Conservation (phyloP, 2,113 vertebrate species). For the Clinocottus analis region DNA sequence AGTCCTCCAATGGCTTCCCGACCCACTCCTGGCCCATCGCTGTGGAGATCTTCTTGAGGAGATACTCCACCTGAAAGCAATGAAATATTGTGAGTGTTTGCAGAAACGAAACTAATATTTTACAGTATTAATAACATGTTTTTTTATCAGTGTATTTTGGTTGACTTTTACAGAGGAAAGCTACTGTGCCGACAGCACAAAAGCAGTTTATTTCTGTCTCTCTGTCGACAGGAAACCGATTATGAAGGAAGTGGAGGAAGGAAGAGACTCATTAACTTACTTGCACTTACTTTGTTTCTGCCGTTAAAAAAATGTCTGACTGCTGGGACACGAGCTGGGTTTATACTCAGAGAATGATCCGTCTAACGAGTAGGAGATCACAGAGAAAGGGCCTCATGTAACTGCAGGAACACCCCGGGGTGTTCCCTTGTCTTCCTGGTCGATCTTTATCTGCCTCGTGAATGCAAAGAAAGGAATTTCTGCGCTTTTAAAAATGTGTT, state of each 20-base stretch:
- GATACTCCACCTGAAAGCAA: constrained; percentile 80
- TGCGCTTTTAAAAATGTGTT: background rate
- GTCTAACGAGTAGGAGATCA: background rate
- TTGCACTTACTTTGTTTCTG: constrained; percentile 45
- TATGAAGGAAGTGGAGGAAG: constrained; percentile 70
- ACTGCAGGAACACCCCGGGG: background rate
- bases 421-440: background rate
- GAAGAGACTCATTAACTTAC: constrained; percentile 72
- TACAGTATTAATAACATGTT: background rate
- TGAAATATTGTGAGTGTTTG: background rate
- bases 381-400: background rate
- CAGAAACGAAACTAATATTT: background rate
- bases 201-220: constrained; percentile 61
- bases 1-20: constrained; percentile 73
- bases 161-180: background rate
- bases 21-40: constrained; percentile 85
- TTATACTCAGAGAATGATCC: background rate
- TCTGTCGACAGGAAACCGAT: constrained; percentile 60
- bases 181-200: constrained; percentile 19
- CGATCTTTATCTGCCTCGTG: background rate
- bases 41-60: constrained; percentile 84
- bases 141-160: background rate
- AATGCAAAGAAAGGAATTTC: background rate
- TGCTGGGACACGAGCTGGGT: constrained; percentile 3
- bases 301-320: constrained; percentile 15